Evolutionary conservation across 2,888 invertebrate genomes (phyloP).

Genomic region (Drosophila kanekoi): DNA sequence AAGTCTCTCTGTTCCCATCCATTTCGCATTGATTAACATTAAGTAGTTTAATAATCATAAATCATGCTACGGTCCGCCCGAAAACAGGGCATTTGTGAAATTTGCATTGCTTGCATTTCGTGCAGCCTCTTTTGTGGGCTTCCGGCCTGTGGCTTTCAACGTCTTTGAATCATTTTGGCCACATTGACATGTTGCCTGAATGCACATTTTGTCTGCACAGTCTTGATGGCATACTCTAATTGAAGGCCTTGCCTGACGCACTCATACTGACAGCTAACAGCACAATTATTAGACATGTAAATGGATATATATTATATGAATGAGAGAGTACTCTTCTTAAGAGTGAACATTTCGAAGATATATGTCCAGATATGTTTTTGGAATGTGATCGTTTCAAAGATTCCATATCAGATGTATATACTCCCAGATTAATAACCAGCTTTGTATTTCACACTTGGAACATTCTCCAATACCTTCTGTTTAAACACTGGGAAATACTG

Average conservation of each 20-base stretch:
- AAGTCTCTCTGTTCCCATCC: not conserved
- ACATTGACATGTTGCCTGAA: conserved; percentile 27
- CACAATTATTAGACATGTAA: conserved; percentile 5
- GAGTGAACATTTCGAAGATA: no score
- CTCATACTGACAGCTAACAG: conserved; percentile 1
- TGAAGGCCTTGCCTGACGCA: conserved; percentile 10
- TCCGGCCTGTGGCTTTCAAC: not conserved
- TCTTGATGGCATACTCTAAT: conserved; percentile 8
- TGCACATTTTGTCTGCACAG: conserved; percentile 13
- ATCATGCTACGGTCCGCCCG: conserved; percentile 42
- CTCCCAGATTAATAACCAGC: no score
- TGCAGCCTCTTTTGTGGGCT: conserved; percentile 9
- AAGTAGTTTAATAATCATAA: conserved; percentile 67
- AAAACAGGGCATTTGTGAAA: conserved; percentile 23
- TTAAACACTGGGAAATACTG: no score
- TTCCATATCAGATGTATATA: no score
- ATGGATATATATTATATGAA: not conserved
- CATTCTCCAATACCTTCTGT: no score
- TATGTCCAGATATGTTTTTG: no score
- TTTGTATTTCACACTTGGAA: no score
- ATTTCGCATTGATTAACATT: conserved; percentile 62
- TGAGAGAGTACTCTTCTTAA: no score
- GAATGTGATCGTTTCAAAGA: no score
- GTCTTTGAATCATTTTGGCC: conserved; percentile 10
- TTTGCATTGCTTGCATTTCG: conserved; percentile 36